These are phyloP conservation scores for Lycocerus yunnanus DNA, from an alignment of 2,888 invertebrate genomes.

Conservation along the genomic window DNA sequence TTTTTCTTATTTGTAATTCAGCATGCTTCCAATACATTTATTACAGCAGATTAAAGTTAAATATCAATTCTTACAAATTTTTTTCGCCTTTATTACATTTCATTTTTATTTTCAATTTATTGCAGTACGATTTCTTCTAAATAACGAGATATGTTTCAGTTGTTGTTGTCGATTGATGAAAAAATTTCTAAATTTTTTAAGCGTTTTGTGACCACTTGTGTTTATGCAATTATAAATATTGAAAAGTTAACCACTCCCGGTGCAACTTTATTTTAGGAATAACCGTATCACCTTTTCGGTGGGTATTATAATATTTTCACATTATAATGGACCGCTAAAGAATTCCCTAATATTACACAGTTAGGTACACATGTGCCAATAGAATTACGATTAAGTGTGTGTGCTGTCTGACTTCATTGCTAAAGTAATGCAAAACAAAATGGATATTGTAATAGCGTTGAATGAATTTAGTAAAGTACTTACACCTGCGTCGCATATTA, in stretches of 20 bases:
- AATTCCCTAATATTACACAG: neutral
- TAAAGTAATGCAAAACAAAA: conserved; percentile 42
- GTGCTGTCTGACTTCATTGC: conserved; percentile 41
- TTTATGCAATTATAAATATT: neutral
- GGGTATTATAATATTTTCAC: neutral
- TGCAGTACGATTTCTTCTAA: neutral
- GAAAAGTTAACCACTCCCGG: neutral
- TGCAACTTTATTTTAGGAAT: neutral
- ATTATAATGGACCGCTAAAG: neutral
- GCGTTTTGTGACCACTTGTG: too few relatives aligned
- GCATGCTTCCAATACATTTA: conserved; percentile 2
- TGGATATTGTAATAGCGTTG: conserved; percentile 45
- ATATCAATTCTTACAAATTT: conserved; percentile 1
- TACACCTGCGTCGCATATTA: conserved; percentile 42
- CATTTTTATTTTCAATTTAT: neutral
- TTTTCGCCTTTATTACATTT: neutral
- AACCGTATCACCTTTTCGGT: too few relatives aligned
- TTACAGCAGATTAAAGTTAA: neutral
- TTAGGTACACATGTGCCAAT: conserved; percentile 25
- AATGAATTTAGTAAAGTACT: conserved; percentile 46
- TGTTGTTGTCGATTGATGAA: too few relatives aligned
- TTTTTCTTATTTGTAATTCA: conserved; percentile 6
- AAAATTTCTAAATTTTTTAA: neutral
- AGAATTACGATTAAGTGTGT: conserved; percentile 26
- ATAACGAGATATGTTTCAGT: too few relatives aligned